Conservation (phyloP, 2,113 vertebrate species). For the Anguilla japonica region DNA sequence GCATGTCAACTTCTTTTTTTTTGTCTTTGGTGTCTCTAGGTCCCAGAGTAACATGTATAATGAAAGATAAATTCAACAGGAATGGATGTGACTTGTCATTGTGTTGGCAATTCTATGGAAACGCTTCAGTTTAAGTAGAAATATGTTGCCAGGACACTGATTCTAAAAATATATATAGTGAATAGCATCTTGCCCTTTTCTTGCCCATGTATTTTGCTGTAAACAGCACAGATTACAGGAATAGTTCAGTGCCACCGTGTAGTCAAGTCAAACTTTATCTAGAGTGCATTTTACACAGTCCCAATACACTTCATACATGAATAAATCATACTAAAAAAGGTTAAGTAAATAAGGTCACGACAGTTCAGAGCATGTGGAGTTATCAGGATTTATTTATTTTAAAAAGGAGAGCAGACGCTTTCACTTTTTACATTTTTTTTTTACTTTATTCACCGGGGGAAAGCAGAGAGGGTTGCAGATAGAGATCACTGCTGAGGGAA, state of each 20-base stretch:
- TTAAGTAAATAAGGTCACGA: too few species aligned
- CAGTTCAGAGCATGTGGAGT: too few species aligned
- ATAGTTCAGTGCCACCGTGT: not conserved
- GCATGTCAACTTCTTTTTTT: not conserved
- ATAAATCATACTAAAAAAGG: too few species aligned
- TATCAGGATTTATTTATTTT: too few species aligned
- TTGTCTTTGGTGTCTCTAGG: not conserved
- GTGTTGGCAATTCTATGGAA: not conserved
- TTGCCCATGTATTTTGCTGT: too few species aligned
- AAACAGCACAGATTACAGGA: not conserved
- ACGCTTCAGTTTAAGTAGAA: not conserved
- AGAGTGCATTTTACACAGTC: too few species aligned
- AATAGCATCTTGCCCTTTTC: not conserved
- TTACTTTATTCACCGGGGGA: too few species aligned
- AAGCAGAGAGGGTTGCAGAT: too few species aligned
- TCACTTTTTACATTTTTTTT: too few species aligned
- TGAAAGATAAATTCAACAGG: not conserved
- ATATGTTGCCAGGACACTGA: not conserved
- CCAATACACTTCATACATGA: too few species aligned
- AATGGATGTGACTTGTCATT: not conserved
- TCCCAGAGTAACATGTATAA: not conserved
- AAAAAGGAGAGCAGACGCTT: too few species aligned
- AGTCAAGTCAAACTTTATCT: not conserved
- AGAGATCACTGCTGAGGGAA: too few species aligned
- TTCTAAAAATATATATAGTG: not conserved